Evolutionary conservation across 2,113 vertebrate genomes (phyloP), one percentile per base, ranked within the genome.

Genomic region (Nothoprocta perdicaria): DNA sequence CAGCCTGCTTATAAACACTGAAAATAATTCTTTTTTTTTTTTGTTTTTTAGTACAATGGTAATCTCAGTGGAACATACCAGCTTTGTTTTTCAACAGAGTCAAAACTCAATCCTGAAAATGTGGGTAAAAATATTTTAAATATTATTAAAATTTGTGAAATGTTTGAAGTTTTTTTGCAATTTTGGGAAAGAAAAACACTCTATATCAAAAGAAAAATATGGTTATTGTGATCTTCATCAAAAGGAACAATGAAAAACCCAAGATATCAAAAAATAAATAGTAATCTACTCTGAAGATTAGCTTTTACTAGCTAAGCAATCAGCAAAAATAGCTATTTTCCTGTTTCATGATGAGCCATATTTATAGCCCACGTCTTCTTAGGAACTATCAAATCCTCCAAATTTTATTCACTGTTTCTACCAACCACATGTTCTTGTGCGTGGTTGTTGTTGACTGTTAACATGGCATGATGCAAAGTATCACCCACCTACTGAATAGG

Each of bases 91-190:
- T 75, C 45, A 80, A 23, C 4, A 68, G 71, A 73, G 26, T 45
- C 31, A 88, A 80, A 46, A 52, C 1, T 53, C 58, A 6, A 1
- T 18, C 55, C 4, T 16, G 29, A 58, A 82, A 84, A 68, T 33
- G 1, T 8, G 45, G 53, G 10, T 67, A 7, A 62, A 80, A 58
- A 17, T 21, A 55, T 45, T 74, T 58, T 23, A 57, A 69, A 46
- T 0, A 15, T 8, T 14, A 8, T 10, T 67, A 12, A 6, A 4
- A 60, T 72, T 90, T 65, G 6, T 5, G 9, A 17, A 31, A 11
- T 16, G 46, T 84, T 61, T 35, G 0, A 65, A 69, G 2, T 5
- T 4, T 7, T 55, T 68, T 82, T 53, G 46, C 53, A 22, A 2
- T 67, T 76, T 22, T 19, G 50, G 72, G 52, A 61, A 62, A 80